Conservation (phyloP, 2,113 vertebrate genomes). For the Diadophis punctatus region DNA sequence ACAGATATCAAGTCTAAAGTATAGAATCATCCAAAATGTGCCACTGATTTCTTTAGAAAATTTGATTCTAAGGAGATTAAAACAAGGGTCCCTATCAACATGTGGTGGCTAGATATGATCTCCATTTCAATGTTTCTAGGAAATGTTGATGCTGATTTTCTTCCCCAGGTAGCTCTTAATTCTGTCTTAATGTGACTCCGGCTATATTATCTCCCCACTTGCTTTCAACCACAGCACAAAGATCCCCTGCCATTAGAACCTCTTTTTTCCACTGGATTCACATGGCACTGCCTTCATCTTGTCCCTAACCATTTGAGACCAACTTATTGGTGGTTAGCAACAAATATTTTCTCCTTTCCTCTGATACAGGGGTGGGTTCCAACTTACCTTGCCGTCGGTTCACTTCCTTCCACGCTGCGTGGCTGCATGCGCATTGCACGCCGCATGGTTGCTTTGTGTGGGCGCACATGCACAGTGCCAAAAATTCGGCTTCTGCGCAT, state of each 20-base stretch:
- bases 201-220: neutral
- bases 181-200: neutral
- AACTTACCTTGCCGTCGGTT: too few species aligned
- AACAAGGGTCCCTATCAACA: neutral
- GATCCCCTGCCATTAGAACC: neutral
- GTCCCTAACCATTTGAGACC: neutral
- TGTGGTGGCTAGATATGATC: neutral
- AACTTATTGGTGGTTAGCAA: neutral
- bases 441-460: too few species aligned
- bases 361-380: too few species aligned
- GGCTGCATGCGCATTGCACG: too few species aligned
- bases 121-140: neutral
- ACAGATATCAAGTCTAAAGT: neutral
- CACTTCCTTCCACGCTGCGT: too few species aligned
- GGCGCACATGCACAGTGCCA: too few species aligned
- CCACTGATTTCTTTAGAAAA: neutral
- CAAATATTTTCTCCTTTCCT: neutral
- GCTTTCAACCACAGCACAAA: neutral
- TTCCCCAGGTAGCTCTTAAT: neutral
- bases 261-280: neutral
- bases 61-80: neutral
- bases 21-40: neutral
- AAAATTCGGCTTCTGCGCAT: too few species aligned
- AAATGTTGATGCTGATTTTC: neutral
- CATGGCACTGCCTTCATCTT: neutral